A percentile compares a stretch with the other conserved stretches of the same genome.
phyloP scores from a whole-genome alignment of 2,888 invertebrate genomes.

The Pristionchus japonicus region DNA sequence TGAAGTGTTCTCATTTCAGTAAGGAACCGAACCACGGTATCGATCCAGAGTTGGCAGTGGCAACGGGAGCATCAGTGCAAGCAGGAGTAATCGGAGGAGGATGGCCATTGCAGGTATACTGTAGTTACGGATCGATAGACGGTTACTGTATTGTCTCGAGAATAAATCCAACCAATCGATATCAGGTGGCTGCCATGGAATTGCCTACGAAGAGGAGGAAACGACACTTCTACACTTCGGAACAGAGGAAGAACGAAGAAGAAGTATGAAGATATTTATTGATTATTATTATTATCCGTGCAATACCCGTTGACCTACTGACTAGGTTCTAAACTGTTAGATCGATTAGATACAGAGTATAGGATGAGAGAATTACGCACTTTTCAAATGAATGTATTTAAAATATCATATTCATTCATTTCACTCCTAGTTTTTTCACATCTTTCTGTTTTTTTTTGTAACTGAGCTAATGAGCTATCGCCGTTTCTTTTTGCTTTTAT shows the following conservation, averaged over 20 bases:
- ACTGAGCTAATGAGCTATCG: no score
- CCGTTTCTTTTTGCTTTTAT: no score
- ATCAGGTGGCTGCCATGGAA: slow-evolving; percentile 76
- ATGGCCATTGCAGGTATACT: slow-evolving; percentile 78
- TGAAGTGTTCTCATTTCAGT: no score
- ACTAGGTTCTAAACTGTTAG: background rate
- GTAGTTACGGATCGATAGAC: background rate
- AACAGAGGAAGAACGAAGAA: slow-evolving; percentile 57
- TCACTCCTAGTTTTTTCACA: no score
- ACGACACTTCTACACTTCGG: slow-evolving; percentile 69
- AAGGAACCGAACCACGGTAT: slow-evolving; percentile 75
- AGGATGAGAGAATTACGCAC: background rate
- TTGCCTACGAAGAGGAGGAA: slow-evolving; percentile 67
- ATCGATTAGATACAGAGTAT: slow-evolving; percentile 10
- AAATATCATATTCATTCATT: background rate
- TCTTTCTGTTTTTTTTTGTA: no score
- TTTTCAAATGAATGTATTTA: background rate
- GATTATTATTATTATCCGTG: background rate
- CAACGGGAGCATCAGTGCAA: slow-evolving; percentile 78
- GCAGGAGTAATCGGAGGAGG: slow-evolving; percentile 79
- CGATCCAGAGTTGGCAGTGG: slow-evolving; percentile 79
- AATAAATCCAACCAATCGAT: background rate
- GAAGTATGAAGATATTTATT: slow-evolving; percentile 12
- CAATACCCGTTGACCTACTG: background rate
- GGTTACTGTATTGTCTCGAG: background rate